Conservation (phyloP, 2,113 vertebrate species). For the Dermatemys mawii region DNA sequence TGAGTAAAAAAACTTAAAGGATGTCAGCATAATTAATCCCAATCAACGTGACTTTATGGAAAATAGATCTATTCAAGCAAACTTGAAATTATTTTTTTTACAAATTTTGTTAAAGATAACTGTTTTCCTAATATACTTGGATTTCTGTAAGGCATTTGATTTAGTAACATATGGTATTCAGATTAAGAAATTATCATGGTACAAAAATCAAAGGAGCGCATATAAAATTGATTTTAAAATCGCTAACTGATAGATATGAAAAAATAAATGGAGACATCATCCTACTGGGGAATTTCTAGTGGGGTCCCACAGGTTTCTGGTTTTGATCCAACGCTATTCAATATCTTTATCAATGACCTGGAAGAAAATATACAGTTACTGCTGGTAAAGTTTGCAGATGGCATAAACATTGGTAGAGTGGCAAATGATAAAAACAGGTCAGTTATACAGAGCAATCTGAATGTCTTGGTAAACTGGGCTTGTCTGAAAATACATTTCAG, state of each 20-base stretch:
- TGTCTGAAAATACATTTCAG: not conserved
- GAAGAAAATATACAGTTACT: not conserved
- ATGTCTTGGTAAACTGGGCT: not conserved
- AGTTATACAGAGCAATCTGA: not conserved
- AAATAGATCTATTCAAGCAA: not conserved
- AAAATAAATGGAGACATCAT: not conserved
- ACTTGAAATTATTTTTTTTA: not conserved
- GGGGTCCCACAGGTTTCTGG: not conserved
- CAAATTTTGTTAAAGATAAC: not conserved
- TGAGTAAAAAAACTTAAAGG: not conserved
- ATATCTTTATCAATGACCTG: not conserved
- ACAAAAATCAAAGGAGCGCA: not conserved
- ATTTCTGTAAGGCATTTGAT: not conserved
- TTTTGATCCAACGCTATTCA: not conserved
- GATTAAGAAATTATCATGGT: not conserved
- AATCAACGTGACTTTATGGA: not conserved
- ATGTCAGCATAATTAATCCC: not conserved
- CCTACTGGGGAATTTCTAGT: not conserved
- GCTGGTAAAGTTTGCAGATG: not conserved
- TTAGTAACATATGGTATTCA: not conserved
- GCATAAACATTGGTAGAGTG: not conserved
- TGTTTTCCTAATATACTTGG: not conserved
- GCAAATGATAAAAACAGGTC: not conserved
- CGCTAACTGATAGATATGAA: fast-evolving
- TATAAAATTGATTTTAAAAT: not conserved